phyloP scores from a whole-genome alignment of 2,797 vertebrate genomes.

The Uromys caudimaculatus region DNA sequence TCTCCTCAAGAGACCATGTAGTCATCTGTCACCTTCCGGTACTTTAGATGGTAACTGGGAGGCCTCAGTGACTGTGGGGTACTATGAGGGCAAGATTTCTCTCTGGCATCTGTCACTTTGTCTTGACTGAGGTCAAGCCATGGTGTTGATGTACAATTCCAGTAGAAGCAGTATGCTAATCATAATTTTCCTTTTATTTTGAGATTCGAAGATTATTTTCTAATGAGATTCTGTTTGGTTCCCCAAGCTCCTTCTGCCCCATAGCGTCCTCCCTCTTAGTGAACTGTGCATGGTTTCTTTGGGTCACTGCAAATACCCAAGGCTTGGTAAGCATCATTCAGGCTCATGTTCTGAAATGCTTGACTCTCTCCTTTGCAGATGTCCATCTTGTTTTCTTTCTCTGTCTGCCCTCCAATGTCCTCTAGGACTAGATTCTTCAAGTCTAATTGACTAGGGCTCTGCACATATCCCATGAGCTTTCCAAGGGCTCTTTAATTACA shows the following conservation, averaged over 20 bases:
- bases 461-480: background rate
- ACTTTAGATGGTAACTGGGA: background rate
- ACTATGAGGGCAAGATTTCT: background rate
- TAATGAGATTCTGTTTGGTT: background rate
- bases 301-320: background rate
- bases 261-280: background rate
- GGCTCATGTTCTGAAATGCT: slow-evolving; percentile 31
- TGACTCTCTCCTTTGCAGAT: background rate
- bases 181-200: background rate
- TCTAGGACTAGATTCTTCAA: background rate
- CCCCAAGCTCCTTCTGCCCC: background rate
- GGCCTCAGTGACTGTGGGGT: background rate
- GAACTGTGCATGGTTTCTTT: background rate
- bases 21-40: background rate
- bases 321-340: background rate
- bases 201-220: background rate
- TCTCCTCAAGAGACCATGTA: background rate
- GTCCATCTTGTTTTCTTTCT: background rate
- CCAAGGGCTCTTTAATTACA: background rate
- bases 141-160: slow-evolving; percentile 6
- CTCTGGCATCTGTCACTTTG: background rate
- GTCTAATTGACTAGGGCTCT: background rate
- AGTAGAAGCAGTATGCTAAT: background rate
- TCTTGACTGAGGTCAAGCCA: slow-evolving; percentile 4
- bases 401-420: background rate